Evolutionary conservation across 2,113 vertebrate genomes (phyloP), one percentile per base, ranked within the genome.

Genomic region (Gadus macrocephalus): DNA sequence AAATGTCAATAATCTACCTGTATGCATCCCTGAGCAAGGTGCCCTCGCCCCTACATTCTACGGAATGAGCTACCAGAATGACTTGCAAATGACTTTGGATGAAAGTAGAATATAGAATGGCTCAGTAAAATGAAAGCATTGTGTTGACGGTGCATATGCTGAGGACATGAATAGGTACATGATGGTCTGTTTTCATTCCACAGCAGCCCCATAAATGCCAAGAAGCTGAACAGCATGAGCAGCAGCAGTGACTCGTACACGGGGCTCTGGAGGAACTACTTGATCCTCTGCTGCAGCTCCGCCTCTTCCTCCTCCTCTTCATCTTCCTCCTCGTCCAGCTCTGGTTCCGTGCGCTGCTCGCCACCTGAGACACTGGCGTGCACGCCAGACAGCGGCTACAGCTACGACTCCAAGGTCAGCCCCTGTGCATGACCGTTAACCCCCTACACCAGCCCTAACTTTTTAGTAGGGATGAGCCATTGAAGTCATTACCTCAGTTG

Each of bases 341-440:
- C 95, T 9, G 95, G 96, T 76, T 98, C 96, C 71, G 94, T 98
- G 89, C 91, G 96, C 89, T 98, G 96, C 80, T 98, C 96, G 83
- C 97, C 95, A 70, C 95, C 97, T 0, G 97, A 99, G 93, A 98
- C 97, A 86, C 94, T 98, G 94, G 97, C 96, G 85, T 98, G 97
- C 69, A 99, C 97, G 28, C 96, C 96, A 1, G 97, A 99, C 87
- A 98, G 97, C 73, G 96, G 96, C 86, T 99, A 96, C 81, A 93
- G 96, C 90, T 94, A 97, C 27, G 97, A 99, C 84, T 95, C 95
- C 72, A 98, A 95, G 93, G 97, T 98, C 83, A 72, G 92, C 31
- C 31, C 31, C 31, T 4, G 68, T 16, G 17, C 15, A 20, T 19
- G 19, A 25, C 12, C 22, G 20, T 19, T 31, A 15, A n/a, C 58